Conservation (phyloP, 2,797 vertebrate genomes). For the Triplophysa yarkandensis region DNA sequence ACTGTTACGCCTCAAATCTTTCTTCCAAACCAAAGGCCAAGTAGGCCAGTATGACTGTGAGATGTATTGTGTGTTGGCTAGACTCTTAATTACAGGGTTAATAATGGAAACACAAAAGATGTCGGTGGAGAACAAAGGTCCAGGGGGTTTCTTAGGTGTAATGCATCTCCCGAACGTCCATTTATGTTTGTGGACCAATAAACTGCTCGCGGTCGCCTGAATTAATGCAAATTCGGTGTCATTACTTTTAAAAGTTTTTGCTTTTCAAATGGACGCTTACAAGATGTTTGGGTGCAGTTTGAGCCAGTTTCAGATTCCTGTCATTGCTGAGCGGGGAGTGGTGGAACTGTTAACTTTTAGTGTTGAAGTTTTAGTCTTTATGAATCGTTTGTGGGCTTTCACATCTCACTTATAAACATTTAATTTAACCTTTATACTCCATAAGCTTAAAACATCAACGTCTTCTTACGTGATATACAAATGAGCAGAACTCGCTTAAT, state of each 20-base stretch:
- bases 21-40: constrained; percentile 19
- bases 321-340: constrained; percentile 43
- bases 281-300: constrained; percentile 19
- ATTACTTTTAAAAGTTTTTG: background rate
- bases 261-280: background rate
- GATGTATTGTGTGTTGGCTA: constrained; percentile 12
- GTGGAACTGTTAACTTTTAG: constrained; percentile 22
- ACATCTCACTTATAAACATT: too few relatives aligned
- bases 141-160: background rate
- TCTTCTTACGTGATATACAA: too few relatives aligned
- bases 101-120: background rate
- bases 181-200: background rate
- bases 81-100: constrained; percentile 34
- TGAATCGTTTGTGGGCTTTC: background rate
- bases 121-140: background rate
- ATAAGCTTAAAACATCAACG: too few relatives aligned
- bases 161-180: background rate
- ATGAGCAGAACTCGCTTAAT: too few relatives aligned
- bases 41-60: constrained; percentile 37
- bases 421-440: too few relatives aligned
- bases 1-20: constrained; percentile 2
- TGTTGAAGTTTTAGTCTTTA: constrained; percentile 11
- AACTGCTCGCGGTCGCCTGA: background rate
- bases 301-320: constrained; percentile 32
- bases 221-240: background rate